Percentiles rank a stretch among this genome's conserved stretches.
These are phyloP conservation scores for Melitaea athalia DNA, from an alignment of 2,888 invertebrate genomes.

Conservation along the genomic window DNA sequence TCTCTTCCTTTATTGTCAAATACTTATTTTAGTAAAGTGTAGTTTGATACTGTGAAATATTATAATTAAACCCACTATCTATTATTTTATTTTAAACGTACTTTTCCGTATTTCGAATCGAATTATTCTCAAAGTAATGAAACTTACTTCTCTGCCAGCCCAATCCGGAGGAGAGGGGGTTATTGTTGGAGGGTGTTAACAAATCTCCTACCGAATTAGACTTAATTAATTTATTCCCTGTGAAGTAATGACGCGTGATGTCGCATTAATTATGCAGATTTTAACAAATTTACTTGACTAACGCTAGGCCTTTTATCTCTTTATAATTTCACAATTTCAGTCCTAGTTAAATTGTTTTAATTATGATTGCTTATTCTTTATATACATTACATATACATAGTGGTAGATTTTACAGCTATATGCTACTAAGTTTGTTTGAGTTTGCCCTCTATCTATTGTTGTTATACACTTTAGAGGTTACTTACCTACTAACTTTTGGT, in stretches of 20 bases:
- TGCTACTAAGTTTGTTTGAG: too few relatives aligned
- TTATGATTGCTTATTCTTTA: constrained; percentile 19
- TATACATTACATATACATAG: too few relatives aligned
- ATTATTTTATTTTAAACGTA: background rate
- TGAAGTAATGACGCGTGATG: constrained; percentile 70
- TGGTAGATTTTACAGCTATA: too few relatives aligned
- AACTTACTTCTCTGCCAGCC: constrained; percentile 11
- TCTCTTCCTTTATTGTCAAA: too few relatives aligned
- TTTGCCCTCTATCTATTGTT: too few relatives aligned
- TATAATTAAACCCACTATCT: too few relatives aligned
- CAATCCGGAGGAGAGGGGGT: background rate
- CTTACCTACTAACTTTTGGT: too few relatives aligned
- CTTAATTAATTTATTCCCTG: constrained; percentile 68
- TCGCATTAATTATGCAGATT: constrained; percentile 72
- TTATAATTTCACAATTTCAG: constrained; percentile 39
- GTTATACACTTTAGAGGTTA: too few relatives aligned
- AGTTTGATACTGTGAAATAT: too few relatives aligned
- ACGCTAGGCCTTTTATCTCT: constrained; percentile 33
- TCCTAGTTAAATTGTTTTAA: constrained; percentile 22
- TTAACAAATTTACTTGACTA: constrained; percentile 45
- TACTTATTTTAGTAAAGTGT: too few relatives aligned
- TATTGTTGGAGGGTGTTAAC: background rate
- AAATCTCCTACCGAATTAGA: constrained; percentile 31
- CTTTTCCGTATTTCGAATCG: background rate
- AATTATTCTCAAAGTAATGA: constrained; percentile 9